phyloP scores from a whole-genome alignment of 2,797 vertebrate species.

The Microctenopoma steveboyesi region DNA sequence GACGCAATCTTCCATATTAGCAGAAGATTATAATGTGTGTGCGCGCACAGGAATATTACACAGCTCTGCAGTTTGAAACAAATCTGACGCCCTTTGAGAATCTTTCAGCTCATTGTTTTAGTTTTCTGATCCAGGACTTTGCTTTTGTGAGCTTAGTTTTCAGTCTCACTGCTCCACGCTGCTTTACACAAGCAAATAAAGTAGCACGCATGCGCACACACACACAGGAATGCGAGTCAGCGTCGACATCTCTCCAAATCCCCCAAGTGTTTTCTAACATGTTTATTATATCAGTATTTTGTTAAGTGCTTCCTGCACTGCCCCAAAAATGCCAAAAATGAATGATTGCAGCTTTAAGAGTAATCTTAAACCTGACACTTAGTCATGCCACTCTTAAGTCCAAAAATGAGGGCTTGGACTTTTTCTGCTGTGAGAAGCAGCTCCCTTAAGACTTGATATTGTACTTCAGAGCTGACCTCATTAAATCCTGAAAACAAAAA shows the following conservation, averaged over 20 bases:
- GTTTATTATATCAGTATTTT: not conserved
- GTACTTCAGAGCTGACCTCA: not conserved
- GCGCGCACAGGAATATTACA: not conserved
- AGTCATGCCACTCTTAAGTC: not conserved
- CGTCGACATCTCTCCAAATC: not conserved
- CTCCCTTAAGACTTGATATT: not conserved
- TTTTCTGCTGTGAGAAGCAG: not conserved
- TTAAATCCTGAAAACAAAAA: not conserved
- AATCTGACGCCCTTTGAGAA: not conserved
- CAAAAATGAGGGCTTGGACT: not conserved
- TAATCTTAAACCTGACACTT: conserved; percentile 3
- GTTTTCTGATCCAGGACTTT: conserved; percentile 16
- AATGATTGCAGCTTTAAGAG: not conserved
- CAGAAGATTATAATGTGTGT: no score
- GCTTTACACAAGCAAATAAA: not conserved
- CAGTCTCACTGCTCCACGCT: not conserved
- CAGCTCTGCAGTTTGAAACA: not conserved
- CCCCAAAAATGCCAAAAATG: not conserved
- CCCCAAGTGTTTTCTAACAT: not conserved
- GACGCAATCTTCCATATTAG: no score
- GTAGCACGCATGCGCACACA: not conserved
- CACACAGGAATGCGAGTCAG: not conserved
- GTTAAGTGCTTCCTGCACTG: not conserved
- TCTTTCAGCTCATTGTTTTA: conserved; percentile 25
- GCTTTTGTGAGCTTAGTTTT: conserved; percentile 6